Conservation (phyloP, 1,140 invertebrate species). For the Geopemphigus sp. region DNA sequence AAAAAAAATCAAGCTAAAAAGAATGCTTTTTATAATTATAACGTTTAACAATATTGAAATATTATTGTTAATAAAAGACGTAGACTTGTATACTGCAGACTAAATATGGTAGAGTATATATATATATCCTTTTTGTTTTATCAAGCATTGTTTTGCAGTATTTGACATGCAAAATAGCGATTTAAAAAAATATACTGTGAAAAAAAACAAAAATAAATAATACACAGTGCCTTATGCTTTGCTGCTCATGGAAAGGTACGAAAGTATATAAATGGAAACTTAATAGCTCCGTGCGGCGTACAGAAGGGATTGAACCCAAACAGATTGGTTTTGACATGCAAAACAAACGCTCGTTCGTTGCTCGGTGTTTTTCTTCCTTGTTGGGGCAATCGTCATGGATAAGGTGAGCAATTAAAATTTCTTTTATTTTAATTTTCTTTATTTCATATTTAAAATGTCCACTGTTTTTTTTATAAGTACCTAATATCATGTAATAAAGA, state of each 20-base stretch:
- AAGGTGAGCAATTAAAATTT: constrained; percentile 25
- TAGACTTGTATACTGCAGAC: neutral
- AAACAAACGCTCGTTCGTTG: constrained; percentile 42
- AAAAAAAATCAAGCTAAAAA: neutral
- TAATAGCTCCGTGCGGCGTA: neutral
- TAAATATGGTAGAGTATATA: neutral
- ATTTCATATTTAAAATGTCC: too few relatives aligned
- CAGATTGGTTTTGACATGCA: constrained; percentile 48
- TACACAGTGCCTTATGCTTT: neutral
- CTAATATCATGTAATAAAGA: too few relatives aligned
- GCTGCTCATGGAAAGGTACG: constrained; percentile 28
- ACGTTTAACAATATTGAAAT: constrained; percentile 1
- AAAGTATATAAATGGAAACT: constrained; percentile 20
- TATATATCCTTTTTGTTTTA: neutral
- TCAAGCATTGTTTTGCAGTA: constrained; percentile 21
- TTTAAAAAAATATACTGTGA: constrained; percentile 32
- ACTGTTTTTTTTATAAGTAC: too few relatives aligned
- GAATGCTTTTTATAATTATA: constrained; percentile 19
- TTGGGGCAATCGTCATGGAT: neutral
- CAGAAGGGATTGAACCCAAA: constrained; percentile 39
- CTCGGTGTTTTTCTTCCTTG: neutral
- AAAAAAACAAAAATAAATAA: constrained; percentile 13
- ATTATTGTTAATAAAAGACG: constrained; percentile 3
- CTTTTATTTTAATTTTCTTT: neutral
- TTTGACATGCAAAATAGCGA: constrained; percentile 45